phyloP scores from a whole-genome alignment of 2,888 invertebrate genomes.

The Melinaea menophilus region DNA sequence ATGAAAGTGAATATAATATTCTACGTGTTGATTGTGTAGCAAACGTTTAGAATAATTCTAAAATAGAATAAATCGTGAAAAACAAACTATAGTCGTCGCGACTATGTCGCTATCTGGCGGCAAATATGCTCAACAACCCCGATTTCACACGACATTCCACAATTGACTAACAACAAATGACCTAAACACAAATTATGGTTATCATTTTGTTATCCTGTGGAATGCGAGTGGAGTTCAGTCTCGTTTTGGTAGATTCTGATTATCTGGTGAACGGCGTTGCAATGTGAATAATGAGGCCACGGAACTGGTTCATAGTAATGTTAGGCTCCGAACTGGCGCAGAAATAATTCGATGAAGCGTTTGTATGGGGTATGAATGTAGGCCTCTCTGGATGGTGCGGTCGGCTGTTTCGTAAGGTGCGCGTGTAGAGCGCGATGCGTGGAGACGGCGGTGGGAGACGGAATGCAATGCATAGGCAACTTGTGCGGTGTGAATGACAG shows the following conservation, averaged over 20 bases:
- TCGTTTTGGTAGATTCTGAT: slow-evolving; percentile 51
- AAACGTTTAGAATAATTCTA: slow-evolving; percentile 59
- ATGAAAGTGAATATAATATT: slow-evolving; percentile 43
- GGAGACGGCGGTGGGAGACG: slow-evolving; percentile 68
- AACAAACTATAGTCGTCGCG: slow-evolving; percentile 71
- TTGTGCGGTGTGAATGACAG: slow-evolving; percentile 78
- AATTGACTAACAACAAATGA: slow-evolving; percentile 79
- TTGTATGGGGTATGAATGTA: slow-evolving; percentile 56
- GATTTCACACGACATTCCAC: slow-evolving; percentile 80
- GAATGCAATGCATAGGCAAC: slow-evolving; percentile 78
- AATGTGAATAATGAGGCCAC: slow-evolving; percentile 63
- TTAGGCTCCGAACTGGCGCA: slow-evolving; percentile 62
- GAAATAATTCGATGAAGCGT: slow-evolving; percentile 68
- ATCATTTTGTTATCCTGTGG: slow-evolving; percentile 73
- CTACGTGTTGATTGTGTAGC: slow-evolving; percentile 44
- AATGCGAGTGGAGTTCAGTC: slow-evolving; percentile 55
- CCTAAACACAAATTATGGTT: slow-evolving; percentile 76
- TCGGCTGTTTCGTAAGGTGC: slow-evolving; percentile 62
- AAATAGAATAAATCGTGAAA: slow-evolving; percentile 71
- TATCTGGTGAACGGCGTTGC: slow-evolving; percentile 54
- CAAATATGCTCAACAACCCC: slow-evolving; percentile 75
- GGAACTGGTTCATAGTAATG: slow-evolving; percentile 69
- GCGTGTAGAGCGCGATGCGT: slow-evolving; percentile 55
- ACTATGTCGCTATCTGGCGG: slow-evolving; percentile 79
- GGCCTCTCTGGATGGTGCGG: slow-evolving; percentile 54